phyloP scores from a whole-genome alignment of 2,113 vertebrate genomes.

The Gambusia holbrooki region DNA sequence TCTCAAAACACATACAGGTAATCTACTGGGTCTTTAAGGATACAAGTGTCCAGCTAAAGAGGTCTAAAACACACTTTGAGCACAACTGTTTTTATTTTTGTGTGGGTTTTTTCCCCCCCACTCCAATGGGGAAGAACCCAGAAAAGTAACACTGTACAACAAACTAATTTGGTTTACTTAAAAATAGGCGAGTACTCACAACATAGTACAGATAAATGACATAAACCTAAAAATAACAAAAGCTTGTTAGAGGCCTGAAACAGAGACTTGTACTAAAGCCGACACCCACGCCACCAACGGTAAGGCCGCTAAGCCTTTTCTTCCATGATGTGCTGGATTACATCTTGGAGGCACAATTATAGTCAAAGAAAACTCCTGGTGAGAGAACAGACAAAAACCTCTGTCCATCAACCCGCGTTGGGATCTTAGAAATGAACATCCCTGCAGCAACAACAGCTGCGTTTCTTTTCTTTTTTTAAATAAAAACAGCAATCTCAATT shows the following conservation, averaged over 20 bases:
- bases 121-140: not conserved
- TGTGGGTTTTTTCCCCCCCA: not conserved
- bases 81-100: too few relatives aligned
- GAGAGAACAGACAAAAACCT: constrained; percentile 37
- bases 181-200: not conserved
- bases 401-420: constrained; percentile 21
- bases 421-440: constrained; percentile 20
- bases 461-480: not conserved
- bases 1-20: too few relatives aligned
- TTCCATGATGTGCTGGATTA: constrained; percentile 38
- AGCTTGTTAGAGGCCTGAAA: constrained; percentile 38
- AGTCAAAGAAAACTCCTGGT: constrained; percentile 23
- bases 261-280: constrained; percentile 51
- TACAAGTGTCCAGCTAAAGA: too few relatives aligned
- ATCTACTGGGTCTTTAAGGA: too few relatives aligned
- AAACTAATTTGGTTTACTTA: not conserved
- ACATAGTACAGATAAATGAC: constrained; percentile 12
- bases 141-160: not conserved
- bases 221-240: constrained; percentile 45
- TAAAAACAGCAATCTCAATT: constrained; percentile 36
- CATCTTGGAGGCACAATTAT: constrained; percentile 36
- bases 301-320: constrained; percentile 41
- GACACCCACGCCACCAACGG: constrained; percentile 53
- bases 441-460: constrained; percentile 19
- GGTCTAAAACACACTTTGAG: too few relatives aligned